Evolutionary conservation across 2,113 vertebrate species (phyloP), one percentile per base, ranked within the genome.

Genomic region (Chloroceryle aenea): DNA sequence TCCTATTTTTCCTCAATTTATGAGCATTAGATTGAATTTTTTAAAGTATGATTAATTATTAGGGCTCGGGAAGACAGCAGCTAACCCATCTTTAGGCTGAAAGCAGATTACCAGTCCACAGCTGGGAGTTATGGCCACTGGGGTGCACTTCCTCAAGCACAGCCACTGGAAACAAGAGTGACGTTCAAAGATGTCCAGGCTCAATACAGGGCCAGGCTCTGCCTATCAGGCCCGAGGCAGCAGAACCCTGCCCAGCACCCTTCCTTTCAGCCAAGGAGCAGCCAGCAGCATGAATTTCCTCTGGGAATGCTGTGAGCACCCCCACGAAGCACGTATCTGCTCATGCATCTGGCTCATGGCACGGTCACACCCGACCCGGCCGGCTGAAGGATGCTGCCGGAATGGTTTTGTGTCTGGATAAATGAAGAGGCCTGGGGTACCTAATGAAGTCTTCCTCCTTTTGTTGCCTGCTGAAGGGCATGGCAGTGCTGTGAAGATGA

Each of bases 311-410:
- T 36, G 38, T 0, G 29, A 43, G 47, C 3, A 21, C 8, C 40
- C 52, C 58, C 7, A 4, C 2, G 16, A 43, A 66, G 58, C 56
- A 8, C 12, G 0, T 4, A 16, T 9, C 43, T 64, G 17, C 9
- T 58, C 21, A 8, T 69, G 18, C 48, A 30, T 58, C 45, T 34
- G 64, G 29, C 10, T 20, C 59, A 16, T 62, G 56, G 45, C 29
- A 12, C 1, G 2, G 52, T 20, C 42, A 22, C 25, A 52, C 17
- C 26, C 26, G 26, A 36, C 42, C 63, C 9, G 26, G 30, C 5
- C 15, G 53, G 64, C 1, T 56, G 42, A 20, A 47, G 53, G 72
- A 47, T 42, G 36, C 48, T 36, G 27, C 47, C 4, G 19, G 40
- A 56, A 67, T 2, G 27, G 30, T 7, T 76, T 72, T 62, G 66